Percentiles rank a stretch among this genome's conserved stretches.
Conservation (phyloP, 2,113 vertebrate genomes). For the Megaceryle maxima region DNA sequence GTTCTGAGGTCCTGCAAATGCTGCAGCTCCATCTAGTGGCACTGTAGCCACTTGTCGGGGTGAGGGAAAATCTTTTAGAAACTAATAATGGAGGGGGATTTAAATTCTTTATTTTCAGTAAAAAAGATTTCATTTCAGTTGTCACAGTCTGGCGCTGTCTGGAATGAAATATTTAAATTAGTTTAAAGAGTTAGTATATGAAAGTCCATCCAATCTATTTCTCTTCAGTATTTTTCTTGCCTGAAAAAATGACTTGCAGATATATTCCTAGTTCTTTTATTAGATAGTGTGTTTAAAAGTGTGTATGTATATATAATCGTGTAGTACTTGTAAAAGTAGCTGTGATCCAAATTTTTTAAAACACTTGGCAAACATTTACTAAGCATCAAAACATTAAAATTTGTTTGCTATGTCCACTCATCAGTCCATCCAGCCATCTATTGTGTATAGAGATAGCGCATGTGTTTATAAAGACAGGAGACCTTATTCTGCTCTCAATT, state of each 20-base stretch:
- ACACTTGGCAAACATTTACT: not conserved
- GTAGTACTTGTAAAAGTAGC: not conserved
- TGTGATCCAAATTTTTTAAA: not conserved
- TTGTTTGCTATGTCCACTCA: not conserved
- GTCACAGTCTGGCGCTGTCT: rapidly evolving
- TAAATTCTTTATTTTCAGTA: not conserved
- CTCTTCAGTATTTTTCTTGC: not conserved
- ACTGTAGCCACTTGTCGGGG: not conserved
- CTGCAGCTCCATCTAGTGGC: conserved; percentile 69
- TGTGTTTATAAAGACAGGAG: not conserved
- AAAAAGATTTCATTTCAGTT: not conserved
- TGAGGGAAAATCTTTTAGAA: too few species aligned
- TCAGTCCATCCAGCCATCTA: not conserved
- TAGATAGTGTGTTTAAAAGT: not conserved
- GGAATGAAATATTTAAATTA: not conserved
- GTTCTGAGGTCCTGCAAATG: not conserved
- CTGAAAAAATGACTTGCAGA: not conserved
- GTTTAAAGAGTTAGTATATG: not conserved
- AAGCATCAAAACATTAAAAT: not conserved
- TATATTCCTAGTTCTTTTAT: not conserved
- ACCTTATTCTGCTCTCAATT: not conserved
- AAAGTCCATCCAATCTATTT: not conserved
- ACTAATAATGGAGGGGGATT: rapidly evolving
- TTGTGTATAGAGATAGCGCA: rapidly evolving
- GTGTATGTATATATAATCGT: not conserved